Evolutionary conservation across 2,113 vertebrate genomes (phyloP), one percentile per base, ranked within the genome.

Genomic region (Bubo blakistoni): DNA sequence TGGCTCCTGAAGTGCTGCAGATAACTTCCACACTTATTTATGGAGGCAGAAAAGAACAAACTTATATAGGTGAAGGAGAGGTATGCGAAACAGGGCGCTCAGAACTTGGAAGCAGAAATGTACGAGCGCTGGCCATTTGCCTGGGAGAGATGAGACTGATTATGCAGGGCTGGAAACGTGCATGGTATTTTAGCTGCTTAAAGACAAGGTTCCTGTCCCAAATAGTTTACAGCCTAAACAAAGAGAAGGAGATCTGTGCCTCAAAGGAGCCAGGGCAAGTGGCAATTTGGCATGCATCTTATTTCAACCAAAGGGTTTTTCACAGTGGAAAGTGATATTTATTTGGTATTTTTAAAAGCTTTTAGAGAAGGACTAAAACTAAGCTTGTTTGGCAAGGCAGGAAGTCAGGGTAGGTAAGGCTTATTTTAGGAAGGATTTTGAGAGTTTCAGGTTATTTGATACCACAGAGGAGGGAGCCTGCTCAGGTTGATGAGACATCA

Each of bases 381-480:
- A 82, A 92, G 40, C 44, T 91, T 82, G n/a, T 85, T 95, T 77
- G 40, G 65, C 42, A 72, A 89, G 67, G 58, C 78, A 87, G 86
- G 70, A 95, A 87, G 46, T 86, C 7, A 2, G 70, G n/a, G 26
- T 81, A 77, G 81, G 84, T 77, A 86, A 81, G 40, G 62, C 89
- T 89, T 91, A 61, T 89, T 95, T 97, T 72, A 91, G 73, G 78
- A 91, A 79, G 58, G 51, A 94, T 85, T 94, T 94, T 89, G 70
- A 84, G 70, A 62, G 42, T 74, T 92, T 89, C 24, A 10, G 24
- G 52, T 89, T 78, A 90, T 81, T 89, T 91, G 84, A 92, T 89
- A 80, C 29, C 38, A 42, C 2, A 1, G 32, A 82, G 66, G 32
- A 89, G 55, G 59, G 49, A 95, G 38, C 52, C 24, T 93, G 7